These are phyloP conservation scores for Rhodinocichla rosea DNA, from an alignment of 2,113 vertebrate species.

Conservation along the genomic window DNA sequence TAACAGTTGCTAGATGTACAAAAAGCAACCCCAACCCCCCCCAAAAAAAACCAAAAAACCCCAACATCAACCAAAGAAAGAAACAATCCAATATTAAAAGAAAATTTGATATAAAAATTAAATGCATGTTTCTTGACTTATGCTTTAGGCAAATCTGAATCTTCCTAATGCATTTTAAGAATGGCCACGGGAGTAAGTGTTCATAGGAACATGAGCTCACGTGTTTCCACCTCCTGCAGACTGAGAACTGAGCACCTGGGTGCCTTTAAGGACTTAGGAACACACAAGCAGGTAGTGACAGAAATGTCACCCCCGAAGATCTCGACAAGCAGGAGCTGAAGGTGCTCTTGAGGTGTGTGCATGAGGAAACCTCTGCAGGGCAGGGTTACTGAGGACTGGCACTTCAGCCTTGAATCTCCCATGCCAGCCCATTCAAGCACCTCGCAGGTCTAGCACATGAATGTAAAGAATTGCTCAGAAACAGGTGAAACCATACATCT, in stretches of 20 bases:
- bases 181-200: not conserved
- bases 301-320: not conserved
- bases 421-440: not conserved
- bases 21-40: too few species aligned
- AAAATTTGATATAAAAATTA: not conserved
- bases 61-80: not conserved
- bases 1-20: not conserved
- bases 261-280: not conserved
- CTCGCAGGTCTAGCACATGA: not conserved
- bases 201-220: not conserved
- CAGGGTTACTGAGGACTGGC: not conserved
- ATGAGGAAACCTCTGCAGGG: not conserved
- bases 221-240: not conserved
- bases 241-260: not conserved
- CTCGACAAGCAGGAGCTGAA: not conserved
- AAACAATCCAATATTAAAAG: not conserved
- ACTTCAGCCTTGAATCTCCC: not conserved
- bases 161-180: not conserved
- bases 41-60: not conserved
- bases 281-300: rapidly evolving
- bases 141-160: not conserved
- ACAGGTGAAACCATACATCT: not conserved
- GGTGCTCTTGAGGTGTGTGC: not conserved
- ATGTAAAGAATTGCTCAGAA: not conserved
- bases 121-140: not conserved